phyloP scores from a whole-genome alignment of 2,888 invertebrate species.

The Drosophila fulvimacula region DNA sequence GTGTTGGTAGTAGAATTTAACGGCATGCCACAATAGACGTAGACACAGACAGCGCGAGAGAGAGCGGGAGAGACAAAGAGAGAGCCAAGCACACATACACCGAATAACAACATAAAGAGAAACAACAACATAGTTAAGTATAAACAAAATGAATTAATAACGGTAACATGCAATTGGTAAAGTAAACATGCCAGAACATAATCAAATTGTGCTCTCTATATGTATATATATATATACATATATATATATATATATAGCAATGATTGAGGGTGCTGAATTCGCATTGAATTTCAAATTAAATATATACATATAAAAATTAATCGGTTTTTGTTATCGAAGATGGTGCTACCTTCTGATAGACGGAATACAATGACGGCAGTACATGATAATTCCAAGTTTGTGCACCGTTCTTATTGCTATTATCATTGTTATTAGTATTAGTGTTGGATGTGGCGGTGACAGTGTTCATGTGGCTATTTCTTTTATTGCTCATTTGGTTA shows the following conservation, averaged over 20 bases:
- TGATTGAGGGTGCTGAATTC: slow-evolving; percentile 37
- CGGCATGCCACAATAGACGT: slow-evolving; percentile 49
- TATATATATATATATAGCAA: slow-evolving; percentile 22
- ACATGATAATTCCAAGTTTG: slow-evolving; percentile 93
- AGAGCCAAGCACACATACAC: slow-evolving; percentile 35
- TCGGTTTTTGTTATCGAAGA: slow-evolving; percentile 17
- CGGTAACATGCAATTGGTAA: slow-evolving; percentile 31
- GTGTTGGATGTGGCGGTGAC: slow-evolving; percentile 70
- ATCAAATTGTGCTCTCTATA: slow-evolving; percentile 25
- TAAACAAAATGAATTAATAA: slow-evolving; percentile 7
- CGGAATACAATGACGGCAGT: slow-evolving; percentile 92
- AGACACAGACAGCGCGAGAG: not conserved
- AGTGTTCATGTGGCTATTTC: slow-evolving; percentile 66
- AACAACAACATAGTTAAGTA: slow-evolving; percentile 20
- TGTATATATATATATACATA: too few relatives aligned
- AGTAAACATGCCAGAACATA: slow-evolving; percentile 27
- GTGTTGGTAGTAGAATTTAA: slow-evolving; percentile 21
- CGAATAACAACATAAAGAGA: slow-evolving; percentile 23
- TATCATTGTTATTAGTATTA: slow-evolving; percentile 45
- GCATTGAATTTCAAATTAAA: slow-evolving; percentile 9
- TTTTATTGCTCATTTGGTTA: slow-evolving; percentile 52
- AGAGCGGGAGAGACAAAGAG: slow-evolving; percentile 19
- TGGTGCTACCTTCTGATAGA: slow-evolving; percentile 91
- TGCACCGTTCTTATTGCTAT: slow-evolving; percentile 83
- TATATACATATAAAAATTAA: slow-evolving; percentile 7